These are phyloP conservation scores for Ochropleura leucogaster DNA, from an alignment of 2,888 invertebrate species.

Conservation along the genomic window DNA sequence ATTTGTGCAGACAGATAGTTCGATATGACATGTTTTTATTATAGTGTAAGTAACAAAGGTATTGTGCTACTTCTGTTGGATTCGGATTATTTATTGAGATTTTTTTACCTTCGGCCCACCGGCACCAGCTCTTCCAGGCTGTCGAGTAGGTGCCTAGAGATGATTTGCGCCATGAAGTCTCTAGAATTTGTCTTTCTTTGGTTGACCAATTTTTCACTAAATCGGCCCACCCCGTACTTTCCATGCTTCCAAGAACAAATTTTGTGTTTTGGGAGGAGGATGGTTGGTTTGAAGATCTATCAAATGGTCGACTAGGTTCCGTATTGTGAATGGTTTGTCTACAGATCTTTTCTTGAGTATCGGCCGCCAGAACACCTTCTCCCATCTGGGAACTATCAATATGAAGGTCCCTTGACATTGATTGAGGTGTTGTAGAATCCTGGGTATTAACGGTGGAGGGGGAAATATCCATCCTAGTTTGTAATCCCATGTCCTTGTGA, in stretches of 20 bases:
- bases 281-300: slow-evolving; percentile 1
- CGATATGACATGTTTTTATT: slow-evolving; percentile 12
- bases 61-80: slow-evolving; percentile 6
- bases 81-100: slow-evolving; percentile 10
- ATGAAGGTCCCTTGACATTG: slow-evolving; percentile 8
- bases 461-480: slow-evolving; percentile 15
- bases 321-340: slow-evolving; percentile 3
- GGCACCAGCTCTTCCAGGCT: slow-evolving; percentile 9
- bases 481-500: not conserved
- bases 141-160: not conserved
- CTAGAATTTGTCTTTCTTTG: not conserved
- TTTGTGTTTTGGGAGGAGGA: slow-evolving; percentile 10
- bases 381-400: slow-evolving; percentile 8
- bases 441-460: slow-evolving; percentile 13
- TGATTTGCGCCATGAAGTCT: slow-evolving; percentile 8
- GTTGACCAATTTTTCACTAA: not conserved
- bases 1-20: slow-evolving; percentile 12
- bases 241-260: slow-evolving; percentile 11
- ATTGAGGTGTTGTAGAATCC: slow-evolving; percentile 11
- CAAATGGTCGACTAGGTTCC: not conserved
- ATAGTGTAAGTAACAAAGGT: slow-evolving; percentile 10
- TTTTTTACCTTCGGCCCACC: not conserved
- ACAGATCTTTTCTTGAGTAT: slow-evolving; percentile 3
- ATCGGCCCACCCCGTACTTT: slow-evolving; percentile 15
- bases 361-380: slow-evolving; percentile 4